Base-by-base conservation (phyloP, 2,888 invertebrate genomes). In the Mylabris sibirica region DNA sequence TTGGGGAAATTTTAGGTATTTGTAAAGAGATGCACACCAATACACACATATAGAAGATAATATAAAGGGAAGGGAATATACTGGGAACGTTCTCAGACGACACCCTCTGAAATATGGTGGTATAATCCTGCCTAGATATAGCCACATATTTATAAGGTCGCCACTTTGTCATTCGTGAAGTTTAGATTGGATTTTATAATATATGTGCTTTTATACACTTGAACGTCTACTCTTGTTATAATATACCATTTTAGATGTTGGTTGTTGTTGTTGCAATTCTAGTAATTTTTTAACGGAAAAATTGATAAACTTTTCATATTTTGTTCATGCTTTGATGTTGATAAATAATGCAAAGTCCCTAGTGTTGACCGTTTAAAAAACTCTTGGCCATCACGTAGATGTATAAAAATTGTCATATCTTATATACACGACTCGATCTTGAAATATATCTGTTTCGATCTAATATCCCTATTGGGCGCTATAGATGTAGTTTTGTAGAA, bases 141-240 rank as follows among this genome's bases (percentile, higher is more conserved):
- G 80, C 83, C 83, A 83, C 84, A 84, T 84, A 84, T 84, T 84
- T 84, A 84, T 84, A 84, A 84, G 84, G 84, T 83, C 83, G 81
- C 82, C 81, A 83, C 82, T 84, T 84, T 84, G 83, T 84, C 84
- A 84, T 84, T 78, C 82, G 74, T 84, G 85, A 85, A 85, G 85
- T 85, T 85, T 85, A 85, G 84, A 85, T 85, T 85, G 83, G 84
- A 85, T 85, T 85, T 84, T 82, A 81, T 84, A 83, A 84, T 81
- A 79, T 81, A 84, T 82, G 77, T 75, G 75, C 77, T 74, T 73
- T 57, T 57, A 26, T 57, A 57, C n/a, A n/a, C 24, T 12, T 57
- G 12, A 57, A 57, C 57, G 24, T 57, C 57, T 57, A 12, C 8
- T 57, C 20, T 20, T 53, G 22, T 20, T 20, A 53, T 53, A 53